Conservation (phyloP, 2,888 invertebrate genomes). For the Nematopogon swammerdamellus region DNA sequence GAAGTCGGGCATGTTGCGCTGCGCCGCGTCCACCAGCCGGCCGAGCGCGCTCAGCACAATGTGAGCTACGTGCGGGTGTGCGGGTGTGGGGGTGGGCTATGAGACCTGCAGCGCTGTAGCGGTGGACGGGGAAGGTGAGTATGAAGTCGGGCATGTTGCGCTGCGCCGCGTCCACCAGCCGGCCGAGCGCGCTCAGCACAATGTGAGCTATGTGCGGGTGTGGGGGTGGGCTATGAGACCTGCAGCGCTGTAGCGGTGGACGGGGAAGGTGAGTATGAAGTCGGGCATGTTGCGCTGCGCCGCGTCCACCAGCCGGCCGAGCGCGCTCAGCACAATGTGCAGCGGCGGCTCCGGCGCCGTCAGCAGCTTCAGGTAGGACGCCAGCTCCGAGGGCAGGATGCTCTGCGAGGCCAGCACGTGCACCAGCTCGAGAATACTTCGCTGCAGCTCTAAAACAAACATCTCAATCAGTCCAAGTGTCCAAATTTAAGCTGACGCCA, state of each 20-base stretch:
- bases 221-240: background rate
- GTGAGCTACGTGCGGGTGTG: too few relatives aligned
- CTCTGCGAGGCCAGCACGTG: conserved; percentile 49
- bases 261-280: conserved; percentile 54
- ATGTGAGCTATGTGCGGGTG: too few relatives aligned
- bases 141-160: too few relatives aligned
- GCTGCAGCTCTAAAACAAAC: conserved; percentile 64
- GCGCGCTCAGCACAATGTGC: conserved; percentile 48
- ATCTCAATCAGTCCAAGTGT: conserved; percentile 3
- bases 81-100: too few relatives aligned
- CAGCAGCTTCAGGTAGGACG: conserved; percentile 58
- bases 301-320: conserved; percentile 45
- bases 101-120: too few relatives aligned
- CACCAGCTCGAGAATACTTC: conserved; percentile 62
- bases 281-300: conserved; percentile 47
- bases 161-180: too few relatives aligned
- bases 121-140: too few relatives aligned
- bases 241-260: conserved; percentile 11
- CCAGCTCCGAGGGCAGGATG: conserved; percentile 51
- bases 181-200: too few relatives aligned
- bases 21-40: too few relatives aligned
- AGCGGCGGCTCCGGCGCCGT: conserved; percentile 52
- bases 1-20: too few relatives aligned
- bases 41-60: too few relatives aligned
- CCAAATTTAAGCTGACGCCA: background rate